A percentile compares a stretch with the other conserved stretches of the same genome.
Conservation (phyloP, 2,888 invertebrate species). For the Myopa testacea region DNA sequence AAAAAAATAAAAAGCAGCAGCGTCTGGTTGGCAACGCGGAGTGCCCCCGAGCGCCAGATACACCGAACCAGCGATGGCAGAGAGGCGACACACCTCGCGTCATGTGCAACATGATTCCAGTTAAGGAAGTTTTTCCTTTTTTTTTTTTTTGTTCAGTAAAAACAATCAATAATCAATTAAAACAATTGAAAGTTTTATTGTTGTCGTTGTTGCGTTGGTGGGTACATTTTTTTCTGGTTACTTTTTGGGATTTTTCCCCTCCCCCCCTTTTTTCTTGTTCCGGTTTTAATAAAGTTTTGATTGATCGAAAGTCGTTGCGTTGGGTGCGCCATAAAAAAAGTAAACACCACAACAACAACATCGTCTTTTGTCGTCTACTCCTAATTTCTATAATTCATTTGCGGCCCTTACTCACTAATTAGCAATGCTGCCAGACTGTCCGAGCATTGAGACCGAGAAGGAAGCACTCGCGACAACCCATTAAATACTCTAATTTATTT, state of each 20-base stretch:
- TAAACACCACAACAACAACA: background rate
- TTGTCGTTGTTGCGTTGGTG: background rate
- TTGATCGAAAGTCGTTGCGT: background rate
- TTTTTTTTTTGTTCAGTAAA: too few relatives aligned
- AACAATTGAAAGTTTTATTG: background rate
- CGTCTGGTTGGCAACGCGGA: background rate
- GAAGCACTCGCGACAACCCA: slow-evolving; percentile 35
- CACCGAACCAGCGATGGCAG: slow-evolving; percentile 18
- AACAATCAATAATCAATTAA: too few relatives aligned
- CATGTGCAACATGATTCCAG: background rate
- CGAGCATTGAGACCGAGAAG: slow-evolving; percentile 15
- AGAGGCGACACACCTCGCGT: background rate
- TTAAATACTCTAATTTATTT: slow-evolving; percentile 37
- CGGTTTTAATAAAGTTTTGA: background rate
- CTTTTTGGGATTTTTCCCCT: background rate
- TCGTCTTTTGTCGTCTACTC: background rate
- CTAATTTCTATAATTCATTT: background rate
- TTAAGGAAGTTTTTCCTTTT: too few relatives aligned
- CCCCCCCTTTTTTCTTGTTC: background rate
- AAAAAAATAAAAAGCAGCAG: background rate
- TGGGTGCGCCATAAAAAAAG: background rate
- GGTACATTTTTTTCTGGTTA: background rate
- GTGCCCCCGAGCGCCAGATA: slow-evolving; percentile 3
- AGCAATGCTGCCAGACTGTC: background rate
- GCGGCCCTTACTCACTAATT: background rate